Evolutionary conservation across 2,888 invertebrate species (phyloP).

Genomic region (Dynastes maya): DNA sequence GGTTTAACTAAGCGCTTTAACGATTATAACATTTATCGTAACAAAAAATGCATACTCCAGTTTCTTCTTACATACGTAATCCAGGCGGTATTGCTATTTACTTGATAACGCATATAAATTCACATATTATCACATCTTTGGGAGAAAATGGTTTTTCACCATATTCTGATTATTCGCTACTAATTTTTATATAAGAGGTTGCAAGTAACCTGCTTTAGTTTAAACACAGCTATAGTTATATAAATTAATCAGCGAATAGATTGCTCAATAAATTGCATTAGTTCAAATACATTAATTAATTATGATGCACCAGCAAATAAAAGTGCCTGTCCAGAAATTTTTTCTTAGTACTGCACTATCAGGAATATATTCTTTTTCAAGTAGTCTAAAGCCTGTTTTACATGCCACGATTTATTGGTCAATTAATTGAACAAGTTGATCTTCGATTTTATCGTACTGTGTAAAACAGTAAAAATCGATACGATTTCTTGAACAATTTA

Average conservation of each 20-base stretch:
- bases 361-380: neutral
- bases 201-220: neutral
- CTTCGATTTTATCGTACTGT: too few relatives aligned
- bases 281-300: neutral
- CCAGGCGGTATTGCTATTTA: conserved; percentile 6
- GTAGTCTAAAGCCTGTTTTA: neutral
- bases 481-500: too few relatives aligned
- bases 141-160: neutral
- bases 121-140: conserved; percentile 7
- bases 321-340: neutral
- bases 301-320: neutral
- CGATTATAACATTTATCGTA: neutral
- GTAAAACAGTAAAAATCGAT: too few relatives aligned
- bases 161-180: neutral
- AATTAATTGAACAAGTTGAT: too few relatives aligned
- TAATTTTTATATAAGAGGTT: neutral
- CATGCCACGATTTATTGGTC: too few relatives aligned
- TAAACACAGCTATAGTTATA: neutral
- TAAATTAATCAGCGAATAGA: conserved; percentile 1
- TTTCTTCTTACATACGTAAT: neutral
- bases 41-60: neutral
- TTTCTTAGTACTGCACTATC: neutral
- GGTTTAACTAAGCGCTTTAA: neutral
- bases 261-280: neutral
- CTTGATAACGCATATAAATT: conserved; percentile 11